These are phyloP conservation scores for Crenuchus spilurus DNA, from an alignment of 2,797 vertebrate species.

Conservation along the genomic window DNA sequence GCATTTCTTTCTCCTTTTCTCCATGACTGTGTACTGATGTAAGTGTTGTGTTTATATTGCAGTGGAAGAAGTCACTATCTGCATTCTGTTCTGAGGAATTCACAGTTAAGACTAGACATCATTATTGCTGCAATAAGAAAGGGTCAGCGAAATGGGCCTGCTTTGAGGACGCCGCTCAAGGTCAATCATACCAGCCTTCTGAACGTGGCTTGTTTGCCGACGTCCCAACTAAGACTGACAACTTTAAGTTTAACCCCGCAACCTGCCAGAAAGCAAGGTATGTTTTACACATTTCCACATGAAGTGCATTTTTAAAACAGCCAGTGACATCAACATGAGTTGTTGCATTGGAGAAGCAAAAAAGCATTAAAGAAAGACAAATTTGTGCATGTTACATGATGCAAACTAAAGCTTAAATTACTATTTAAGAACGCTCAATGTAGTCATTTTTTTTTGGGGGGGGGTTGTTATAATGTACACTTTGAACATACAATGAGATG, in stretches of 20 bases:
- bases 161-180: constrained; percentile 63
- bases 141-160: constrained; percentile 56
- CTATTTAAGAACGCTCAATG: no score
- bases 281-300: neutral
- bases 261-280: constrained; percentile 27
- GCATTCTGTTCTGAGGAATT: constrained; percentile 68
- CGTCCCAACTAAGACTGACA: neutral
- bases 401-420: no score
- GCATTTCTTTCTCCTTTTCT: neutral
- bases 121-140: constrained; percentile 66
- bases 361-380: neutral
- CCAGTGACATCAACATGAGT: no score
- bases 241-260: constrained; percentile 66
- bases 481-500: no score
- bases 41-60: constrained; percentile 21
- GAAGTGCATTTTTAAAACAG: neutral
- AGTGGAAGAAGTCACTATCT: constrained; percentile 73
- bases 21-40: no score
- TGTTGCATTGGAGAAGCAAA: no score
- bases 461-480: no score
- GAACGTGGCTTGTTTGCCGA: constrained; percentile 30
- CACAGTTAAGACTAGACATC: constrained; percentile 46
- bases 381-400: no score
- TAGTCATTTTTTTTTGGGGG: no score
- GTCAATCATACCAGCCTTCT: constrained; percentile 65